Percentiles rank a stretch among this genome's conserved stretches.
Evolutionary conservation across 2,113 vertebrate species (phyloP).

Genomic region (Rutilus rutilus): DNA sequence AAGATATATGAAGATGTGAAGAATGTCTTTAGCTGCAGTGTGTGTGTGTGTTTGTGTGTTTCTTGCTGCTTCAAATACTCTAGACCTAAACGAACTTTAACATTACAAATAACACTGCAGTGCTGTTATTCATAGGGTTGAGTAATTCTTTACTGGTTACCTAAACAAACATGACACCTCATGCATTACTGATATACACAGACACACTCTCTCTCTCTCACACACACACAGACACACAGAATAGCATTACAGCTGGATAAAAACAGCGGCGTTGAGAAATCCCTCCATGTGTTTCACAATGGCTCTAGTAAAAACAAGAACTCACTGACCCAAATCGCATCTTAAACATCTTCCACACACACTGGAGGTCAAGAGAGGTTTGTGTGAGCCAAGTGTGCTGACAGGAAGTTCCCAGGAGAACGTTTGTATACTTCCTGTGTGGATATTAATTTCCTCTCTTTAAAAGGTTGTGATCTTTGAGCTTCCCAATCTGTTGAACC

Average conservation of each 20-base stretch:
- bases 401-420: conserved; percentile 52
- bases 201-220: neutral
- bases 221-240: neutral
- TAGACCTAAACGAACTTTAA: conserved; percentile 2
- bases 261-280: neutral
- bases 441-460: conserved; percentile 4
- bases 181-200: neutral
- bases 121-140: neutral
- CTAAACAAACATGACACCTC: conserved; percentile 33
- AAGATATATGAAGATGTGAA: neutral
- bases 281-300: neutral
- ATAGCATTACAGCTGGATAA: neutral
- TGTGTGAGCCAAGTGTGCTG: neutral
- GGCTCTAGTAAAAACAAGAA: conserved; percentile 6
- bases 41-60: neutral
- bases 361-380: conserved; percentile 13
- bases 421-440: conserved; percentile 38
- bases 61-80: neutral
- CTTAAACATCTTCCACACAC: conserved; percentile 16
- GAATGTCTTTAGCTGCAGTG: neutral
- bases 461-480: conserved; percentile 25
- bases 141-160: conserved; percentile 12
- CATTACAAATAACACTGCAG: conserved; percentile 34
- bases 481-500: conserved; percentile 33
- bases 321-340: conserved; percentile 6